Base-by-base conservation (phyloP, 2,797 vertebrate species). In the Helarctos malayanus region DNA sequence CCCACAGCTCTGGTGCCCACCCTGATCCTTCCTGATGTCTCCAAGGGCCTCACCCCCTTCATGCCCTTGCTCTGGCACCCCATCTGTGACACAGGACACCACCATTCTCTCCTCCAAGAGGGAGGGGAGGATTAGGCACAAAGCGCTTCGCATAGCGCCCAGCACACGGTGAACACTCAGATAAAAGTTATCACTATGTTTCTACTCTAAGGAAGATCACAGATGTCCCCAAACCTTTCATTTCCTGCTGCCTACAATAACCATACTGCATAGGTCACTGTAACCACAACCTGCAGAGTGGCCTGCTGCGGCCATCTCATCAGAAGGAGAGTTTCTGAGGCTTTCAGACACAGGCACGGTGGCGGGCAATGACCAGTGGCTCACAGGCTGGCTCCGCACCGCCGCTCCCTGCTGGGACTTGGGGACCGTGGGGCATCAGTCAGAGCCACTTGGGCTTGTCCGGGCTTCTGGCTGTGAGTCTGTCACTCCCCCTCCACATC, bases 211-310 rank as follows among this genome's bases (percentile, higher is more conserved):
- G 35, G 69, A 93, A 54, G 52, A 91, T 35, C 8, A 68, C 25
- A 63, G 68, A 65, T 75, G 54, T 82, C 35, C 52, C 52, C 38
- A 91, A 35, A 69, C 82, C 75, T 79, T 76, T 91, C 86, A 86
- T 61, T 89, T 75, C 83, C 80, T 52, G 52, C 8, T 83, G 89
- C 56, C 45, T 61, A 69, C 35, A n/a, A 15, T 21, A 76, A 71
- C 78, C 78, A 32, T 1, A 4, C 85, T 16, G 38, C 19, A 56
- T 49, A 61, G 86, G 54, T 75, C 94, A 63, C 71, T 9, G 52
- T 38, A 19, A 45, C 87, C 35, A 68, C 35, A 71, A 25, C 49
- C 56, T 61, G 27, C 56, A 84, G 65, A 89, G 92, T 6, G 35
- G 82, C 69, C 80, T 3, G 61, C 89, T 35, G 32, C 1, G 29